Evolutionary conservation across 2,113 vertebrate genomes (phyloP).

Genomic region (Pedionomus torquatus): DNA sequence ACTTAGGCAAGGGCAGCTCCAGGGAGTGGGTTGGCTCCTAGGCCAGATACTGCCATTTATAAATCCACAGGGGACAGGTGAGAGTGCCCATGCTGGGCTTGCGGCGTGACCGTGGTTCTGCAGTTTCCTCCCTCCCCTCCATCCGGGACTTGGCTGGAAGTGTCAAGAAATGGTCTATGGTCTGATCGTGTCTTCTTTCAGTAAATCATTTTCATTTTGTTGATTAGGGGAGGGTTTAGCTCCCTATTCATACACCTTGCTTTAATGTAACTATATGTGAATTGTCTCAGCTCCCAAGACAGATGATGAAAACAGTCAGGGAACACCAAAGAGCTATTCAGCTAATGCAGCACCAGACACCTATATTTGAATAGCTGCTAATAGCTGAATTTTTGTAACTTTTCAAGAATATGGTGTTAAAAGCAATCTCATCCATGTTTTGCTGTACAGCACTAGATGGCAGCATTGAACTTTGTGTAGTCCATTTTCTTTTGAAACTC

Average conservation of each 20-base stretch:
- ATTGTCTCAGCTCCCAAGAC: background rate
- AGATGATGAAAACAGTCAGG: background rate
- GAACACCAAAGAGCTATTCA: background rate
- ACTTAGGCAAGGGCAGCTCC: background rate
- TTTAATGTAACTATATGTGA: background rate
- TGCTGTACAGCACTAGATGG: conserved; percentile 68
- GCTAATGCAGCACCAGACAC: background rate
- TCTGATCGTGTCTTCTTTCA: background rate
- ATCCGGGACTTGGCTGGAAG: background rate
- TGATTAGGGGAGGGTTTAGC: background rate
- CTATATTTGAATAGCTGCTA: background rate
- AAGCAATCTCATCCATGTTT: background rate
- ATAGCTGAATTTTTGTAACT: background rate
- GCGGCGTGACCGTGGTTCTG: background rate
- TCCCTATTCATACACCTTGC: background rate
- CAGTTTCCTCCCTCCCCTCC: background rate
- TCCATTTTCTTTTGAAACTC: background rate
- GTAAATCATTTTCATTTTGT: background rate
- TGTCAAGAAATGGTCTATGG: background rate
- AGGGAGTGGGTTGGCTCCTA: background rate
- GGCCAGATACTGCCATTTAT: background rate
- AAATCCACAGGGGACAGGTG: background rate
- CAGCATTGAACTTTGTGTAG: conserved; percentile 64
- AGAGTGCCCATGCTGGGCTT: background rate
- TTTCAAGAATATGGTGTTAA: background rate